Evolutionary conservation across 2,113 vertebrate genomes (phyloP).

Genomic region (Miniopterus natalensis): DNA sequence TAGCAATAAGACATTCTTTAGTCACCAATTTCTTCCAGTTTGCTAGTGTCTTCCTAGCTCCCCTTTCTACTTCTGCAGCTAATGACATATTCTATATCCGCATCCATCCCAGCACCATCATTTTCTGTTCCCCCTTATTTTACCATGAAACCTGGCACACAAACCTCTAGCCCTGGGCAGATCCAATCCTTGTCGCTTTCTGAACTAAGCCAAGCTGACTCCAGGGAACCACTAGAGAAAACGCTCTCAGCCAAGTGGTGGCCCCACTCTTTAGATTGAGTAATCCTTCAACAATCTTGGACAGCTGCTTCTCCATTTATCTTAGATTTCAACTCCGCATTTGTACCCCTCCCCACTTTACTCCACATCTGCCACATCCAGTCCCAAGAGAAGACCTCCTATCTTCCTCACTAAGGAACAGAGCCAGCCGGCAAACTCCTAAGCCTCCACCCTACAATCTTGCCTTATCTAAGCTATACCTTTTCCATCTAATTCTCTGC

Average conservation of each 20-base stretch:
- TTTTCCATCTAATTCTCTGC: neutral
- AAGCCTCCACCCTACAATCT: neutral
- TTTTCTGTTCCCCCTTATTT: neutral
- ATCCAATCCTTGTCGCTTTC: neutral
- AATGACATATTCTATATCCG: neutral
- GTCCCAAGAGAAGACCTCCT: neutral
- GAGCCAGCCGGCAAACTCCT: neutral
- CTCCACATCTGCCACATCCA: neutral
- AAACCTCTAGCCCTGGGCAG: neutral
- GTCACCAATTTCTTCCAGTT: neutral
- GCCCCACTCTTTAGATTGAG: neutral
- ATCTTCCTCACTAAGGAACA: neutral
- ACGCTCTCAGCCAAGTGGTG: neutral
- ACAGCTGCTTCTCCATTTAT: neutral
- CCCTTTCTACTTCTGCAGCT: neutral
- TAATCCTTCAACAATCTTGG: neutral
- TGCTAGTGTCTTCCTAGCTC: neutral
- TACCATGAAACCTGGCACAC: neutral
- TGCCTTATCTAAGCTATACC: neutral
- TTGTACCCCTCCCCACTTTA: neutral
- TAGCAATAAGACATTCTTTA: neutral
- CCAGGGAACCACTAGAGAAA: neutral
- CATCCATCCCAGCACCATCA: neutral
- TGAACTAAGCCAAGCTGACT: neutral
- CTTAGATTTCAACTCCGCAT: neutral